A percentile compares a stretch with the other conserved stretches of the same genome.
These are phyloP conservation scores for Ictalurus punctatus DNA, from an alignment of 2,113 vertebrate species.

Conservation along the genomic window DNA sequence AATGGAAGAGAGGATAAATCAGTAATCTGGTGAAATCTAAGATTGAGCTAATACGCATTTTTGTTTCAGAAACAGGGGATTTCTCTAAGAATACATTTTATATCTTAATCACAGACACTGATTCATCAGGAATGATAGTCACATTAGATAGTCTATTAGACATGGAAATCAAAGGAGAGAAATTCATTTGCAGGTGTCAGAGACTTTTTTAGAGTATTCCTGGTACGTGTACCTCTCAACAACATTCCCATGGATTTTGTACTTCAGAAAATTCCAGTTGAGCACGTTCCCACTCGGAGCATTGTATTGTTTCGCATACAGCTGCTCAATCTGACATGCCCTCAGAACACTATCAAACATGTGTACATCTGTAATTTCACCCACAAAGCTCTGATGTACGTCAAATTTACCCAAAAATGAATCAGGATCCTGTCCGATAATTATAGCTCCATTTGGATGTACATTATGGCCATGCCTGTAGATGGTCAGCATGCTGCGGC, in stretches of 20 bases:
- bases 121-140: background rate
- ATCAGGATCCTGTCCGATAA: conserved; percentile 75
- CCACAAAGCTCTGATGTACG: conserved; percentile 70
- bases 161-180: background rate
- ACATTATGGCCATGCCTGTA: conserved; percentile 68
- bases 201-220: background rate
- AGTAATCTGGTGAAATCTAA: background rate
- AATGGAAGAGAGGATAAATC: background rate
- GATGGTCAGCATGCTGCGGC: conserved; percentile 69
- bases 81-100: too few species aligned
- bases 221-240: conserved; percentile 62
- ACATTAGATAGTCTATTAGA: background rate
- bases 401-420: conserved; percentile 63
- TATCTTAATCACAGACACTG: background rate
- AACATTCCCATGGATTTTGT: conserved; percentile 70
- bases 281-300: conserved; percentile 71
- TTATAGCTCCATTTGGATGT: conserved; percentile 62
- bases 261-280: conserved; percentile 73
- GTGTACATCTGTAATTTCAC: conserved; percentile 74
- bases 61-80: background rate
- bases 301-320: conserved; percentile 53
- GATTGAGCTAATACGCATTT: background rate
- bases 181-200: too few species aligned
- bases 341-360: conserved; percentile 78
- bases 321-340: conserved; percentile 64